A percentile compares a stretch with the other conserved stretches of the same genome.
These are phyloP conservation scores for Loriculus beryllinus DNA, from an alignment of 2,797 vertebrate genomes.

Conservation along the genomic window DNA sequence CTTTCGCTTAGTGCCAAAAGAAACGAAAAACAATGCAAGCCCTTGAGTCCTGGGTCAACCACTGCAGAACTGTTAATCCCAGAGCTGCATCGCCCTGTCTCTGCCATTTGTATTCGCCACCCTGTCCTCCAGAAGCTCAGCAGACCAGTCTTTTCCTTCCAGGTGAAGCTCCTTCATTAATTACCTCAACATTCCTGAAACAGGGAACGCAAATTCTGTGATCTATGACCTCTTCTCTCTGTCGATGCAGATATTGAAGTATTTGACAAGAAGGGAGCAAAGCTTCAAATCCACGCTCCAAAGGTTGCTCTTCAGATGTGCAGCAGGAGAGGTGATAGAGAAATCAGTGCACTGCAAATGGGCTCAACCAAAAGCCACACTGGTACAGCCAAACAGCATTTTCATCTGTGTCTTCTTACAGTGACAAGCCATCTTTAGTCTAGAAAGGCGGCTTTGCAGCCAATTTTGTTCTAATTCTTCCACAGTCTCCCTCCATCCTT, in stretches of 20 bases:
- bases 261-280: not conserved
- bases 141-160: not conserved
- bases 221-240: not conserved
- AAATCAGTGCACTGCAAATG: not conserved
- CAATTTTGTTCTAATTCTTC: not conserved
- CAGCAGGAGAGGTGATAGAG: not conserved
- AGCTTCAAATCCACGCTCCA: not conserved
- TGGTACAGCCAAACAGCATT: not conserved
- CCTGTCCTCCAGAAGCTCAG: not conserved
- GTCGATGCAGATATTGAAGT: not conserved
- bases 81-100: not conserved
- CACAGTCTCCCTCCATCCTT: not conserved
- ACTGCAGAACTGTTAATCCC: not conserved
- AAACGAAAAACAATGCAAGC: slow-evolving; percentile 2
- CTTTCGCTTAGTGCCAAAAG: not conserved
- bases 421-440: not conserved
- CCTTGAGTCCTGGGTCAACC: not conserved
- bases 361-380: not conserved
- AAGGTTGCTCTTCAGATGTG: not conserved
- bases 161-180: not conserved
- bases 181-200: not conserved
- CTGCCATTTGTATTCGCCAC: not conserved
- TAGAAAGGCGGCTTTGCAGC: not conserved
- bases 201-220: not conserved
- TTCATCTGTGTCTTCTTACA: not conserved